Conservation (phyloP, 2,888 invertebrate genomes). For the Campoletis raptor region DNA sequence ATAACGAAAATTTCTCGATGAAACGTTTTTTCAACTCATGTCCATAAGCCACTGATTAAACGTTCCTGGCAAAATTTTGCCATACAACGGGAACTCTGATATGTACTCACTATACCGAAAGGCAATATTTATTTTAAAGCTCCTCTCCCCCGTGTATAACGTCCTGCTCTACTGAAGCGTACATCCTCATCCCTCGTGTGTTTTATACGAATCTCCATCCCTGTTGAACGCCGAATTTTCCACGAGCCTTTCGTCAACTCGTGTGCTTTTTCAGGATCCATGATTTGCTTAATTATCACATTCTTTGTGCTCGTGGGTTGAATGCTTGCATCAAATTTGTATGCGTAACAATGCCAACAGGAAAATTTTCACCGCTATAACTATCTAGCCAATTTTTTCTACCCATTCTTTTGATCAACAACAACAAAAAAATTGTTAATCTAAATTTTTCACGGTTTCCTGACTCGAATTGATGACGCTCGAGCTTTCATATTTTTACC, state of each 20-base stretch:
- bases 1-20: conserved; percentile 1
- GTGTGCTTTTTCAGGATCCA: conserved; percentile 23
- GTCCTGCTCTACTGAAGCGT: background rate
- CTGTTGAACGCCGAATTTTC: background rate
- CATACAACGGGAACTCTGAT: background rate
- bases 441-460: background rate
- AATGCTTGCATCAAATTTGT: conserved; percentile 11
- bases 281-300: conserved; percentile 46
- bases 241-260: conserved; percentile 13
- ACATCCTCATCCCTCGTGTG: background rate
- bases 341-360: background rate
- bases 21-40: conserved; percentile 22
- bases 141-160: conserved; percentile 10
- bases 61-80: conserved; percentile 23
- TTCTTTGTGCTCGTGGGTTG: background rate
- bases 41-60: conserved; percentile 39
- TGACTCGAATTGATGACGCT: background rate
- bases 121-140: conserved; percentile 62
- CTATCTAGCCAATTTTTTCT: background rate
- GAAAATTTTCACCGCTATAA: background rate
- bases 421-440: background rate
- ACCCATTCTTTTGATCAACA: background rate
- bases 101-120: conserved; percentile 14
- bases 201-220: background rate
- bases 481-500: background rate